These are phyloP conservation scores for Brachystomella parvula DNA, from an alignment of 1,140 invertebrate genomes.

Conservation along the genomic window DNA sequence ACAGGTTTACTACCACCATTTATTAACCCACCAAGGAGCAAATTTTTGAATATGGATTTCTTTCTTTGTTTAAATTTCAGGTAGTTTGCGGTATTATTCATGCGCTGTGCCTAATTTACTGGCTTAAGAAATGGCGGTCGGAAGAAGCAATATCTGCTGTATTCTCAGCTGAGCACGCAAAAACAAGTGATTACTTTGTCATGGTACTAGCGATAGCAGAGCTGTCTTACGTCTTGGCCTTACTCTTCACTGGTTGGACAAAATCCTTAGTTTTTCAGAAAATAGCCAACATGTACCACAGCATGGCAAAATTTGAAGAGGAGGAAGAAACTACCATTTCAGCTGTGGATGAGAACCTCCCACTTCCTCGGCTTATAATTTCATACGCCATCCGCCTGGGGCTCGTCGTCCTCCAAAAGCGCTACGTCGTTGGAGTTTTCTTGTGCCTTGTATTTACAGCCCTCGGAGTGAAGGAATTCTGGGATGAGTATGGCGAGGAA, in stretches of 20 bases:
- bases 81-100: not conserved
- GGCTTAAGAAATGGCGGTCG: not conserved
- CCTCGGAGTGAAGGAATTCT: not conserved
- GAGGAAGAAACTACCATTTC: not conserved
- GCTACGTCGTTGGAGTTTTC: not conserved
- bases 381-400: not conserved
- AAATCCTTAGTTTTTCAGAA: not conserved
- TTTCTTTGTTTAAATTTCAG: not conserved
- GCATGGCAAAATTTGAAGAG: slow-evolving; percentile 1
- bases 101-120: not conserved
- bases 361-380: not conserved
- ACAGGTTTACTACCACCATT: not conserved
- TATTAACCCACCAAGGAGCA: not conserved
- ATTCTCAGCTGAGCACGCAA: not conserved
- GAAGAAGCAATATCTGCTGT: not conserved
- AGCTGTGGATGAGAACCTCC: not conserved
- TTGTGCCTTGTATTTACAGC: not conserved
- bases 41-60: no score
- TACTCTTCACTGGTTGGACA: not conserved
- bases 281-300: not conserved
- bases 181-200: not conserved
- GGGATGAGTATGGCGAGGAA: slow-evolving; percentile 2
- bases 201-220: not conserved
- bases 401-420: not conserved
- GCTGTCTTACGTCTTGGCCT: not conserved